Conservation (phyloP, 1,140 invertebrate species). For the Phenacoccus solenopsis region DNA sequence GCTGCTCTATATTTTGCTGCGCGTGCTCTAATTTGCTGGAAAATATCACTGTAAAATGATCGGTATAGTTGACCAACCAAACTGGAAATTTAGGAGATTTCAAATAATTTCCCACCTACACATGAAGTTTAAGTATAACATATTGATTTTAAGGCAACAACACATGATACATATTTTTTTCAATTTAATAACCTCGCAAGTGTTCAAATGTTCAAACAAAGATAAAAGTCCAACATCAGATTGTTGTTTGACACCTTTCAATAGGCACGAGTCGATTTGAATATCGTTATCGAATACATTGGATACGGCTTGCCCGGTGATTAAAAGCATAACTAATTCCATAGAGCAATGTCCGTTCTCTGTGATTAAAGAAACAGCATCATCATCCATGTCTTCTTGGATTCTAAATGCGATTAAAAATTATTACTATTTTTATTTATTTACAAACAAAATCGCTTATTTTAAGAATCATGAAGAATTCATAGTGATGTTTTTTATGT, state of each 20-base stretch:
- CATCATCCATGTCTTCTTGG: constrained; percentile 39
- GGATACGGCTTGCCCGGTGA: constrained; percentile 39
- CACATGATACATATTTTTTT: too few relatives aligned
- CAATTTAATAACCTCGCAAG: constrained; percentile 35
- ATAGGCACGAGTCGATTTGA: constrained; percentile 35
- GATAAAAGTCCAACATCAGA: constrained; percentile 42
- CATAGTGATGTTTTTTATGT: too few relatives aligned
- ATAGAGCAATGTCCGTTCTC: constrained; percentile 42
- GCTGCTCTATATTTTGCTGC: constrained; percentile 35
- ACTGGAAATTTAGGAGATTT: constrained; percentile 44
- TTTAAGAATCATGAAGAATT: too few relatives aligned
- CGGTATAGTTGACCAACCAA: constrained; percentile 44
- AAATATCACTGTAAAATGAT: constrained; percentile 44
- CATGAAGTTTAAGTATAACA: too few relatives aligned
- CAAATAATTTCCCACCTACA: constrained; percentile 29
- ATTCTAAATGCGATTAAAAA: constrained; percentile 34
- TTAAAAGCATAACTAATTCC: constrained; percentile 42
- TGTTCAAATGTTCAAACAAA: constrained; percentile 44
- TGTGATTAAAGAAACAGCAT: constrained; percentile 22
- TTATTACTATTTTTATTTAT: too few relatives aligned
- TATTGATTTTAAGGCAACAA: too few relatives aligned
- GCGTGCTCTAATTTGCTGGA: constrained; percentile 33
- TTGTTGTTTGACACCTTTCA: constrained; percentile 36
- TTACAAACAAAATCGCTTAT: too few relatives aligned
- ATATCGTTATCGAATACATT: constrained; percentile 43